A percentile compares a stretch with the other conserved stretches of the same genome.
phyloP scores from a whole-genome alignment of 2,113 vertebrate genomes.

The Hemiscyllium ocellatum region DNA sequence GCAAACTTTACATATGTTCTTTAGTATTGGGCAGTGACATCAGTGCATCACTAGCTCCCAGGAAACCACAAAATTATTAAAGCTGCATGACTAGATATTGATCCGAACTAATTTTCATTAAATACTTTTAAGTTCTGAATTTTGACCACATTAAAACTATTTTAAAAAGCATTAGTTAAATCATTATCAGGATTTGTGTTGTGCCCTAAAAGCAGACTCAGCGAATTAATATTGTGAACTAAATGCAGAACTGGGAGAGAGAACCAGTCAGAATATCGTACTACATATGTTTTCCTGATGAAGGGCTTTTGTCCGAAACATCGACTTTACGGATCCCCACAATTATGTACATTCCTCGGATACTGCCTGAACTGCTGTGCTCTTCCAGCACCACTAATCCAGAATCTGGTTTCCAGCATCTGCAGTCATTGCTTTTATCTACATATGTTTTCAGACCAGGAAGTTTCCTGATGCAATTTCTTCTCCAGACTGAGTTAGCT shows the following conservation, averaged over 20 bases:
- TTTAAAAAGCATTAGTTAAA: not conserved
- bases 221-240: not conserved
- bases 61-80: not conserved
- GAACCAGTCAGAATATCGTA: not conserved
- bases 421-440: too few relatives aligned
- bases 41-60: not conserved
- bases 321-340: too few relatives aligned
- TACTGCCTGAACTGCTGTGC: too few relatives aligned
- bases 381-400: too few relatives aligned
- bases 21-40: conserved; percentile 5
- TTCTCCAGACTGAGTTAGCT: conserved; percentile 17
- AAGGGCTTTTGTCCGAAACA: too few relatives aligned
- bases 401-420: too few relatives aligned
- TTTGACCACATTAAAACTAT: not conserved
- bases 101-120: conserved; percentile 8
- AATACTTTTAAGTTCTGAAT: not conserved
- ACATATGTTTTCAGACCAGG: not conserved
- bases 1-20: not conserved
- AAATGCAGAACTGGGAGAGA: conserved; percentile 27
- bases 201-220: not conserved
- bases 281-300: not conserved
- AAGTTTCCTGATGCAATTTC: not conserved
- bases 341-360: too few relatives aligned
- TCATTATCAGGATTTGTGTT: not conserved
- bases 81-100: not conserved